Evolutionary conservation across 2,888 invertebrate genomes (phyloP), one percentile per base, ranked within the genome.

Genomic region (Diarsia rubi): DNA sequence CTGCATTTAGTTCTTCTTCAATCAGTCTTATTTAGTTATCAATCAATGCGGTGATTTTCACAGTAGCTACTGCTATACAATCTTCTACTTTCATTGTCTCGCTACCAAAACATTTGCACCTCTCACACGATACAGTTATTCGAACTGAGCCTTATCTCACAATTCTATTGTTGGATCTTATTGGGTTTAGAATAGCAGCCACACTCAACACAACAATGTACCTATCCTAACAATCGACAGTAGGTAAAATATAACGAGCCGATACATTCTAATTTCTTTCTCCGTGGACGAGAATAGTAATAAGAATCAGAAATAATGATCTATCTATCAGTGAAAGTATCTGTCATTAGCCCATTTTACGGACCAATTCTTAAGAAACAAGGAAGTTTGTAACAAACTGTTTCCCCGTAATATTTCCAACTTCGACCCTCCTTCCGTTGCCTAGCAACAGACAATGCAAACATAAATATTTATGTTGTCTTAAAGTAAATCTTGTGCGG

Each of bases 401-500:
- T 37, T 75, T 73, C 69, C 57, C 14, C 44, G 52, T 76, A 57
- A 71, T 64, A 83, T 73, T 78, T 59, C 69, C 62, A 70, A 62
- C 31, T 67, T 73, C 72, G 65, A 45, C 83, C 86, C 85, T 81
- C 73, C 73, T 76, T 68, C 62, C 69, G 91, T 91, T 88, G 84
- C 91, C 69, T 80, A 74, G 91, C 88, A 90, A 90, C 91, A 54
- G 79, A 68, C 63, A 70, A 78, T 75, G 75, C 86, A 90, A 92
- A 92, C 89, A 90, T 89, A 91, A 91, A 92, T 89, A 91, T 90
- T 89, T 88, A 85, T 78, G 63, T 78, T 83, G 86, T 86, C 85
- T 79, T 75, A 71, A 85, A 86, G 78, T 75, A 82, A 89, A 82
- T 78, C 78, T 60, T 76, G 57, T 72, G 54, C 83, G 90, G 86